phyloP scores from a whole-genome alignment of 2,113 vertebrate species.

The Oenanthe melanoleuca region DNA sequence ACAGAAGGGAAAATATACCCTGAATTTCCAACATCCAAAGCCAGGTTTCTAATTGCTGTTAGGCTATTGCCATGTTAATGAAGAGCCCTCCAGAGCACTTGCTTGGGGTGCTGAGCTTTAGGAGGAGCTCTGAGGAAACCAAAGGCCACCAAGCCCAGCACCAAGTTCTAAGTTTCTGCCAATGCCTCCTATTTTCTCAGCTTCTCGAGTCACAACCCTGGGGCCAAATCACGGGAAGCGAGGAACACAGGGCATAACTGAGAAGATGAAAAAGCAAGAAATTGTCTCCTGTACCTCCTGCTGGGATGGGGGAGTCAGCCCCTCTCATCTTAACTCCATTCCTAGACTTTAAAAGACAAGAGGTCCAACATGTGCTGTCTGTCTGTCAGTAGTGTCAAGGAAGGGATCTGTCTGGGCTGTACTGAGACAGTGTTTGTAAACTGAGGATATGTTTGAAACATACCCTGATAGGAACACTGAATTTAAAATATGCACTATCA shows the following conservation, averaged over 20 bases:
- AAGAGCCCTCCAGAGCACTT: background rate
- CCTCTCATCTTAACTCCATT: background rate
- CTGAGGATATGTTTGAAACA: background rate
- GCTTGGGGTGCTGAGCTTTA: background rate
- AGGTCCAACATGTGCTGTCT: background rate
- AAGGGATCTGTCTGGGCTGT: background rate
- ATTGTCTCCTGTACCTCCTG: background rate
- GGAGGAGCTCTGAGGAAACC: background rate
- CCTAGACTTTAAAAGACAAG: background rate
- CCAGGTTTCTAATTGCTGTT: background rate
- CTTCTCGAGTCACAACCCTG: background rate
- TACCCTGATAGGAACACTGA: background rate
- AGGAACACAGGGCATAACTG: background rate
- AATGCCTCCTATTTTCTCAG: background rate
- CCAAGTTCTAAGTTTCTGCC: background rate
- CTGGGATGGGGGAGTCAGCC: background rate
- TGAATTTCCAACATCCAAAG: background rate
- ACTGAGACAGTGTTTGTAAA: background rate
- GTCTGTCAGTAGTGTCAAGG: background rate
- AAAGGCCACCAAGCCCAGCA: background rate
- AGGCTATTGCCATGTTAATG: background rate
- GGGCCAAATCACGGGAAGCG: background rate
- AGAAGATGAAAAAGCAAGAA: background rate
- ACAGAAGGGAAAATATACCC: background rate
- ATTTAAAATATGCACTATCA: background rate